Percentiles rank a stretch among this genome's conserved stretches.
Evolutionary conservation across 2,113 vertebrate species (phyloP).

Genomic region (Chamaea fasciata): DNA sequence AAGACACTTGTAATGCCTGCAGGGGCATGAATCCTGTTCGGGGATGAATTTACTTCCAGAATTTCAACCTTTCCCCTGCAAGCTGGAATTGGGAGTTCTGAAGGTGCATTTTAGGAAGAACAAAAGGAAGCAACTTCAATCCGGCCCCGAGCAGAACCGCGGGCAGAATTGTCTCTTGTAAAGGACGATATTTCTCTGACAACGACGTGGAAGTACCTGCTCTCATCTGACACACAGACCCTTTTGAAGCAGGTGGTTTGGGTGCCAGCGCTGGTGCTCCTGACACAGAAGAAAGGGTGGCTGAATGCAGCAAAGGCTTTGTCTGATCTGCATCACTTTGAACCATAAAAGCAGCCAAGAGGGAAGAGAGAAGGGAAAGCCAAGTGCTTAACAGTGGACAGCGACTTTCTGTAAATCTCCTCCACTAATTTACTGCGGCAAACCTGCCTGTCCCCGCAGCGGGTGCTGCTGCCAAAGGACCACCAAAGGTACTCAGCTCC

Average conservation of each 20-base stretch:
- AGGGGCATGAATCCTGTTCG: neutral
- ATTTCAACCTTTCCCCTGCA: neutral
- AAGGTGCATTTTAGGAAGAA: neutral
- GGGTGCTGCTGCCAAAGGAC: neutral
- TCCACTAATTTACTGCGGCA: neutral
- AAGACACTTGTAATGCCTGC: neutral
- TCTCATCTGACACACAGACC: neutral
- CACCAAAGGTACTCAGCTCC: neutral
- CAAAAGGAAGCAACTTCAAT: constrained; percentile 10
- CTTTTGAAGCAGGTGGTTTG: constrained; percentile 16
- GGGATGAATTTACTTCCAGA: neutral
- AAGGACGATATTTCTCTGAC: neutral
- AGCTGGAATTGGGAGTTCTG: neutral
- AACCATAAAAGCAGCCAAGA: constrained; percentile 16
- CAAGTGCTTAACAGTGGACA: constrained; percentile 23
- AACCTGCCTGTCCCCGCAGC: fast-evolving
- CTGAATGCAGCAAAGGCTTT: neutral
- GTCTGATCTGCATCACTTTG: neutral
- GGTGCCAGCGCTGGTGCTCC: neutral
- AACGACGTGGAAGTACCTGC: neutral
- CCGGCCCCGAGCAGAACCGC: neutral
- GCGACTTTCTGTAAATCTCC: neutral
- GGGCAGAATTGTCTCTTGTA: neutral
- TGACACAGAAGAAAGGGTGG: neutral
- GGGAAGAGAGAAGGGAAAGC: neutral